Evolutionary conservation across 2,888 invertebrate genomes (phyloP).

Genomic region (Embidobia sp.): DNA sequence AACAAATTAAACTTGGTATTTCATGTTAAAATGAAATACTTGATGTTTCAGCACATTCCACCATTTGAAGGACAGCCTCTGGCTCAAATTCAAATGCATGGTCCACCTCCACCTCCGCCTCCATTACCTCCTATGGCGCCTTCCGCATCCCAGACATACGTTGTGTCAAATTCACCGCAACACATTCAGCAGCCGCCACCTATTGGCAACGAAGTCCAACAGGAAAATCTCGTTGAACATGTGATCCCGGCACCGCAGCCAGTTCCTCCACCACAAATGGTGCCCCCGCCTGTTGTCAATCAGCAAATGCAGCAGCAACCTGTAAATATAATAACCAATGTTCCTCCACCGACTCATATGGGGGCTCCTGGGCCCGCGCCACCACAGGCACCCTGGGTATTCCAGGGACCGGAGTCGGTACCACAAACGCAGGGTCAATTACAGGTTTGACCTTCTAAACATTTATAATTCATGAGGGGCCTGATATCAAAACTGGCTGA

Average conservation of each 20-base stretch:
- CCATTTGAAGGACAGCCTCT: conserved; percentile 77
- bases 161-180: conserved; percentile 73
- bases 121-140: conserved; percentile 40
- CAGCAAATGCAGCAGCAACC: conserved; percentile 75
- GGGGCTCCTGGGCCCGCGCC: conserved; percentile 68
- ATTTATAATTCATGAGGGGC: no score
- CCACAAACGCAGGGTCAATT: conserved; percentile 74
- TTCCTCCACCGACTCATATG: conserved; percentile 78
- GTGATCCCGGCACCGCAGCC: conserved; percentile 82
- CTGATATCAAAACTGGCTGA: no score
- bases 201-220: conserved; percentile 82
- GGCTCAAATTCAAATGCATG: conserved; percentile 75
- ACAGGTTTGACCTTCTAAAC: conserved; percentile 74
- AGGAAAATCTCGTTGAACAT: conserved; percentile 81
- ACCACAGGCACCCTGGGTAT: conserved; percentile 79
- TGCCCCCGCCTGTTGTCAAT: conserved; percentile 76
- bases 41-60: conserved; percentile 72
- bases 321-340: conserved; percentile 77
- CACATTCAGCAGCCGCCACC: conserved; percentile 79
- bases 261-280: conserved; percentile 80
- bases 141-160: conserved; percentile 71
- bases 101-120: conserved; percentile 66
- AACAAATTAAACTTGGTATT: background rate
- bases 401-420: conserved; percentile 75
- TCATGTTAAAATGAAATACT: no score